A percentile compares a stretch with the other conserved stretches of the same genome.
phyloP scores from a whole-genome alignment of 2,113 vertebrate species.

The Crotalus tigris region DNA sequence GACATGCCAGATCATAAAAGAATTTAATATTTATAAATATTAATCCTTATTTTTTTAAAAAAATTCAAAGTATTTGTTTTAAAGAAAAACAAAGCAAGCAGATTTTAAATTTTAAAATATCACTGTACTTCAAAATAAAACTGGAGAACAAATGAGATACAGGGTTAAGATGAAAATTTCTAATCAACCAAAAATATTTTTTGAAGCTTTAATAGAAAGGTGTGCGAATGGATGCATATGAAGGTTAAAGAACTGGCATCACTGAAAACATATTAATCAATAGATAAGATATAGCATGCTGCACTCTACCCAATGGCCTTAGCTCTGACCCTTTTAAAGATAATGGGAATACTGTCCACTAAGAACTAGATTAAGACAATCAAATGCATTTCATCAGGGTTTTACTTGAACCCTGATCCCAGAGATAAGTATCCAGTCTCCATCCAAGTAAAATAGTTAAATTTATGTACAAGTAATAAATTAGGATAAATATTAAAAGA shows the following conservation, averaged over 20 bases:
- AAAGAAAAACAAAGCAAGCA: conserved; percentile 17
- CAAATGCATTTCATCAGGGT: conserved; percentile 70
- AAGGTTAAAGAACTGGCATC: conserved; percentile 58
- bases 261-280: conserved; percentile 70
- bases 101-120: conserved; percentile 4
- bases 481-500: conserved; percentile 47
- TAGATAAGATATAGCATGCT: conserved; percentile 61
- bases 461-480: conserved; percentile 67
- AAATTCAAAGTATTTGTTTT: conserved; percentile 18
- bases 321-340: conserved; percentile 70
- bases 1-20: conserved; percentile 29
- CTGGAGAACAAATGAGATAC: not conserved
- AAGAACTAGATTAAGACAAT: conserved; percentile 69
- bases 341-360: conserved; percentile 73
- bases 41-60: not conserved
- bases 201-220: conserved; percentile 43
- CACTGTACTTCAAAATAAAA: conserved; percentile 15
- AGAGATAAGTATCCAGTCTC: conserved; percentile 62
- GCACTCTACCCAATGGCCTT: conserved; percentile 65
- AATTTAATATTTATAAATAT: conserved; percentile 7
- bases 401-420: conserved; percentile 71
- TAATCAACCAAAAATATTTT: conserved; percentile 28
- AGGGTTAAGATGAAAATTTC: conserved; percentile 19
- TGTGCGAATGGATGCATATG: conserved; percentile 38
- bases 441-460: conserved; percentile 67